Evolutionary conservation across 2,113 vertebrate species (phyloP), one percentile per base, ranked within the genome.

Genomic region (Microcebus tavaratra): DNA sequence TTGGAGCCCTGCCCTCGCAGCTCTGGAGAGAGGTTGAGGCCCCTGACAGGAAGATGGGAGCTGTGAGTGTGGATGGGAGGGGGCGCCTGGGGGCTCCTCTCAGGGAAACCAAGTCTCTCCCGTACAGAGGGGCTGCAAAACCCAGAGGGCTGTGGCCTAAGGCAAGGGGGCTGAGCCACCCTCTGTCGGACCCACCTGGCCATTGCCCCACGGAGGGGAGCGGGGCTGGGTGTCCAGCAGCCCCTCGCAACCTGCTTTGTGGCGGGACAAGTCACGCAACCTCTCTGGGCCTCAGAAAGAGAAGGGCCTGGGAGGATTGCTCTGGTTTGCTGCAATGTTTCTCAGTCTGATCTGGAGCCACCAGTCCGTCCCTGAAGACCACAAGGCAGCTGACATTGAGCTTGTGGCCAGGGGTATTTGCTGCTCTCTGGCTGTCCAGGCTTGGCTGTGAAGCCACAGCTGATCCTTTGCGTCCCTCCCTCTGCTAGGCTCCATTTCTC

Each of bases 1-100:
- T 97, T 98, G 98, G 98, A 97, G 94, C 98, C 98, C 98, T 98
- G 97, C 98, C 98, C 98, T 98, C 98, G 86, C 86, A 97, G 95
- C 98, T 97, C 96, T 0, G 65, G 96, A 98, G 98, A 98, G 97
- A 68, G 83, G 21, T 34, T 2, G 34, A 65, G 45, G 83, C 67
- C 68, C 78, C 42, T 8, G 55, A 63, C 8, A 27, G 45, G 29
- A 61, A 50, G 48, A 6, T 10, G 8, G 81, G 68, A 86, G 25
- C 42, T 11, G 31, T 23, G 27, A 72, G 63, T 29, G 0, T 14
- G n/a, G 39, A 13, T 53, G 34, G 55, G 55, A 48, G 18, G 36
- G 45, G 70, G 15, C 3, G 11, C 36, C 21, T 12, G 23, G 55
- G 53, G 65, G n/a, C 0, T 68, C 72, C 81, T 79, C 1, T 0